Base-by-base conservation (phyloP, 1,140 invertebrate species). In the Drosophila sechellia region DNA sequence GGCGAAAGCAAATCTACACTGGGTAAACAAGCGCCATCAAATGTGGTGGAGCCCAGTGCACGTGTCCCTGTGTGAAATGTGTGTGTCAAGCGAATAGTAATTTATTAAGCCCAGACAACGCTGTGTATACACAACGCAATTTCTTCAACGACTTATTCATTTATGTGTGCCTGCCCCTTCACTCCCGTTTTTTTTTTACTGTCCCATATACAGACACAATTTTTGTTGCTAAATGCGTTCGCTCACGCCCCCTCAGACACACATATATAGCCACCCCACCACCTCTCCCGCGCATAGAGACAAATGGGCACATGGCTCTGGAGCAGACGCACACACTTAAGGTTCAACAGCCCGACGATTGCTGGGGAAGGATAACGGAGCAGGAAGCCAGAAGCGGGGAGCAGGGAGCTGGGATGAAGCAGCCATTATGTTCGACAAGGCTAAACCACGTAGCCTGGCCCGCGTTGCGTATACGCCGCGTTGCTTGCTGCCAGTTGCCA, bases 371-470 rank as follows among this genome's bases (percentile, higher is more conserved):
- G 49, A 56, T 15, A 37, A 20, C 34, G 8, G 11, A 15, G 34
- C 13, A 46, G 31, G 15, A 17, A 45, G 39, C 5, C n/a, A 10
- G 17, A 37, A n/a, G 27, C 1, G 31, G 37, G 39, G 39, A 22
- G 31, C 11, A 37, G 25, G 10, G 22, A 31, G 3, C 12, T 53
- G 78, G 63, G 49, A 4, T 27, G 10, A 78, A 71, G 79, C 81
- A 71, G 85, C 80, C 85, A 89, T 89, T 89, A 80, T 90, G 80
- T 89, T 89, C 80, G 84, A 90, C 77, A 90, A 85, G 65, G 83
- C 46, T 72, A 75, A 79, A 61, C 81, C 75, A 78, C 65, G 73
- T 78, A 78, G 54, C 58, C n/a, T 22, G 61, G 61, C 48, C 59
- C 59, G 77, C 63, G 60, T 86, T 86, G 81, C 83, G 83, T 87